Conservation (phyloP, 2,888 invertebrate species). For the Chelonus formosanus region DNA sequence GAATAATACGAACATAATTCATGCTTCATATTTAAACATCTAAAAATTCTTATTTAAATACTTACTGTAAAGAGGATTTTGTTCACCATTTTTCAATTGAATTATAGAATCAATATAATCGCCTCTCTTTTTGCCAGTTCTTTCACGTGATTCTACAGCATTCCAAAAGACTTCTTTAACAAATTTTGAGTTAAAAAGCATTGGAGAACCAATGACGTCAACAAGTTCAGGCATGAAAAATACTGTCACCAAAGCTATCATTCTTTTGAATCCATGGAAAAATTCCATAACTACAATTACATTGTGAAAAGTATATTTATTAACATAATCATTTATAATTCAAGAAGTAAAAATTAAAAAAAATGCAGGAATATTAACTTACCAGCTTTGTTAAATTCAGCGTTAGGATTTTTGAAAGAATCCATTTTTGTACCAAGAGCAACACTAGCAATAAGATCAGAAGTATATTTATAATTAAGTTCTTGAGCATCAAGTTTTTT, state of each 20-base stretch:
- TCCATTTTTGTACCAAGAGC: constrained; percentile 50
- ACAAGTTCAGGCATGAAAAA: constrained; percentile 59
- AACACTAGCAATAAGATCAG: constrained; percentile 55
- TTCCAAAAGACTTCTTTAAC: constrained; percentile 55
- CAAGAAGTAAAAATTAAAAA: constrained; percentile 6
- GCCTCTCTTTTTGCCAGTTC: constrained; percentile 50
- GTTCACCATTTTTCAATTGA: constrained; percentile 54
- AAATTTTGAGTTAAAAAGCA: constrained; percentile 54
- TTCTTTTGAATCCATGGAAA: constrained; percentile 57
- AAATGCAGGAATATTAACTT: constrained; percentile 10
- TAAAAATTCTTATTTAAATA: background rate
- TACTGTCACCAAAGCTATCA: constrained; percentile 56
- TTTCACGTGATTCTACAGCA: constrained; percentile 51
- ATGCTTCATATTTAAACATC: no score
- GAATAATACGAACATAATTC: background rate
- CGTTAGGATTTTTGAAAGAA: constrained; percentile 52
- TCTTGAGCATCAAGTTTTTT: constrained; percentile 54
- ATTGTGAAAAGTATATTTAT: constrained; percentile 2
- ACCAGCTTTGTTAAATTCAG: constrained; percentile 52
- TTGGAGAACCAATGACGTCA: constrained; percentile 50
- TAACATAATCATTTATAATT: no score
- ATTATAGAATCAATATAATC: constrained; percentile 58
- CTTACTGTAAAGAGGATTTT: constrained; percentile 56
- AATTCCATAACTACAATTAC: constrained; percentile 49
- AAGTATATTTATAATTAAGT: constrained; percentile 54